Percentiles rank a stretch among this genome's conserved stretches.
Conservation (phyloP, 2,113 vertebrate species). For the Larimichthys crocea region DNA sequence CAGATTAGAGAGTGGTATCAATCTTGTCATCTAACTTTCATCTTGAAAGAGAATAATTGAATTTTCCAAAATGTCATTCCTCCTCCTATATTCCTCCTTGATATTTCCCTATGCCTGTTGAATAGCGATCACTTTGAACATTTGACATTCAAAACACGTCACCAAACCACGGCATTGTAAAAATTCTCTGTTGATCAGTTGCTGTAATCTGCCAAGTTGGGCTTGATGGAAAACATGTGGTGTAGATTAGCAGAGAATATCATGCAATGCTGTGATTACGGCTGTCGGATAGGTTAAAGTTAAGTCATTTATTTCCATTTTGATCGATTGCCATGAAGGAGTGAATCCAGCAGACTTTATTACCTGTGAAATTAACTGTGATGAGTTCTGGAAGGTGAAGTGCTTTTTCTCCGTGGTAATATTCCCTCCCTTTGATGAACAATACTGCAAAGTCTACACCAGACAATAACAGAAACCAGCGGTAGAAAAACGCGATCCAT, state of each 20-base stretch:
- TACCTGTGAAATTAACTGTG: slow-evolving; percentile 76
- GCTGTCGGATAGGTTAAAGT: slow-evolving; percentile 40
- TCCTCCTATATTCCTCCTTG: not conserved
- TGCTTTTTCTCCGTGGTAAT: slow-evolving; percentile 26
- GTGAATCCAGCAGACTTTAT: slow-evolving; percentile 65
- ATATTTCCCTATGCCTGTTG: not conserved
- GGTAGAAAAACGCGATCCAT: slow-evolving; percentile 5
- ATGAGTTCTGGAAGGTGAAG: slow-evolving; percentile 70
- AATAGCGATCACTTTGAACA: not conserved
- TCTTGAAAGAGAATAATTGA: too few species aligned
- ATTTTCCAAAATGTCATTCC: not conserved
- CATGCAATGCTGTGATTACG: slow-evolving; percentile 38
- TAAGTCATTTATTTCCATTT: slow-evolving; percentile 65
- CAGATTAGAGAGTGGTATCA: not conserved
- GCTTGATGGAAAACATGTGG: slow-evolving; percentile 45
- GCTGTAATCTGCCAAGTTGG: slow-evolving; percentile 25
- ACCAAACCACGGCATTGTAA: not conserved
- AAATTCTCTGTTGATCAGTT: slow-evolving; percentile 38
- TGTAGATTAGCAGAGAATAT: slow-evolving; percentile 47
- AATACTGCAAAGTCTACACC: slow-evolving; percentile 27
- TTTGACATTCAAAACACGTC: slow-evolving; percentile 20
- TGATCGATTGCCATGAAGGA: slow-evolving; percentile 68
- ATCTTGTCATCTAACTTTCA: not conserved
- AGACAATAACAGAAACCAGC: slow-evolving; percentile 29
- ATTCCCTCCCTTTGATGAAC: slow-evolving; percentile 64